Evolutionary conservation across 2,888 invertebrate genomes (phyloP).

Genomic region (Harpalus rufipes): DNA sequence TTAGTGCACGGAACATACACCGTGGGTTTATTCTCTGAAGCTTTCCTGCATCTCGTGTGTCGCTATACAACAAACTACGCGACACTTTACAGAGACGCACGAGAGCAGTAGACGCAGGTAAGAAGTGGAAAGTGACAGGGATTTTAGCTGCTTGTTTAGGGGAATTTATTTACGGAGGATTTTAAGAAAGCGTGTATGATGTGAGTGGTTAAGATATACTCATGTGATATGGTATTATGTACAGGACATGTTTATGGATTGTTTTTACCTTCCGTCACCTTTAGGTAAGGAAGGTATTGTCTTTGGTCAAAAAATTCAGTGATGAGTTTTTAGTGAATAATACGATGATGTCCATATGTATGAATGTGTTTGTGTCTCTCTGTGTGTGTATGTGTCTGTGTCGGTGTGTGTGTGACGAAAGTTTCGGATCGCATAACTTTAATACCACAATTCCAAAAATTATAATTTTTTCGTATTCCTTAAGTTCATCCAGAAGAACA

Average conservation of each 20-base stretch:
- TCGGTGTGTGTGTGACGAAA: no score
- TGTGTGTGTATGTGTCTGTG: no score
- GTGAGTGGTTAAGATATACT: constrained; percentile 34
- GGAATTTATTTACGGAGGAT: constrained; percentile 51
- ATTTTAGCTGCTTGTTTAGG: constrained; percentile 54
- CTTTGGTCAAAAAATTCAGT: no score
- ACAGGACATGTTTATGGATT: constrained; percentile 6
- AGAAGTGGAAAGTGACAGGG: constrained; percentile 51
- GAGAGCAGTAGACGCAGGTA: constrained; percentile 1
- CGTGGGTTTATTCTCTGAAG: constrained; percentile 38
- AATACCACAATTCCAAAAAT: no score
- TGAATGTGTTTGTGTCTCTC: no score
- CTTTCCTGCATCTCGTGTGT: constrained; percentile 18
- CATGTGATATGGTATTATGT: constrained; percentile 16
- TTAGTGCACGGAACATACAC: constrained; percentile 33
- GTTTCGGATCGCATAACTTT: no score
- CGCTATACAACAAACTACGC: not conserved
- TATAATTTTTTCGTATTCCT: no score
- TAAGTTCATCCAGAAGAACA: no score
- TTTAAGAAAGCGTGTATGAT: constrained; percentile 39
- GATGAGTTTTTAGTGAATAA: no score
- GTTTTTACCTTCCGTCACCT: no score
- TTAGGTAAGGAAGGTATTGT: no score
- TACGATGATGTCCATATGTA: no score
- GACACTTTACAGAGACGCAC: not conserved